phyloP scores from a whole-genome alignment of 2,888 invertebrate species.

The Oligia latruncula region DNA sequence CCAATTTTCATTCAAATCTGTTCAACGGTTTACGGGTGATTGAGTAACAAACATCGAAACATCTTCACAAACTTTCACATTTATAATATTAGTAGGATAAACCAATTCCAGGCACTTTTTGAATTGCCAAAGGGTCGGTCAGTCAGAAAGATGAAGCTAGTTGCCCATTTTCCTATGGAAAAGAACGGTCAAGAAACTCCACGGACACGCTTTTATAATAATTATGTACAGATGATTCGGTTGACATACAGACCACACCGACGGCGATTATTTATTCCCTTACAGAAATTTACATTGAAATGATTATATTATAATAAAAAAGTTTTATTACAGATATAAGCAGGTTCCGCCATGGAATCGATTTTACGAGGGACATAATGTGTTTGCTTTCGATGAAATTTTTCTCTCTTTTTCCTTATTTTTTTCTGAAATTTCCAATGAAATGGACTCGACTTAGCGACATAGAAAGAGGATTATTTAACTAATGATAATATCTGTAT shows the following conservation, averaged over 20 bases:
- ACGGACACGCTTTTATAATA: background rate
- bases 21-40: no score
- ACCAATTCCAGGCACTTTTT: no score
- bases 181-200: background rate
- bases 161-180: no score
- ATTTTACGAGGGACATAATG: slow-evolving; percentile 46
- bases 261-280: background rate
- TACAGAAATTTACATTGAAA: slow-evolving; percentile 44
- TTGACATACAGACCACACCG: background rate
- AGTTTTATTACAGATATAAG: slow-evolving; percentile 45
- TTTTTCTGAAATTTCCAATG: slow-evolving; percentile 3
- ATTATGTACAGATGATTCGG: background rate
- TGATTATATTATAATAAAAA: slow-evolving; percentile 55
- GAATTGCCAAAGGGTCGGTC: no score
- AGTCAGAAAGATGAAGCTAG: no score
- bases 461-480: slow-evolving; percentile 10
- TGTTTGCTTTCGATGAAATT: slow-evolving; percentile 37
- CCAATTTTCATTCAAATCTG: no score
- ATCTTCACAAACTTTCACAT: no score
- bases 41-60: no score
- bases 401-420: slow-evolving; percentile 31
- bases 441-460: background rate
- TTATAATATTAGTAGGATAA: no score
- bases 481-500: background rate
- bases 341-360: slow-evolving; percentile 36